These are phyloP conservation scores for Eupithecia dodoneata DNA, from an alignment of 2,888 invertebrate genomes.

Conservation along the genomic window DNA sequence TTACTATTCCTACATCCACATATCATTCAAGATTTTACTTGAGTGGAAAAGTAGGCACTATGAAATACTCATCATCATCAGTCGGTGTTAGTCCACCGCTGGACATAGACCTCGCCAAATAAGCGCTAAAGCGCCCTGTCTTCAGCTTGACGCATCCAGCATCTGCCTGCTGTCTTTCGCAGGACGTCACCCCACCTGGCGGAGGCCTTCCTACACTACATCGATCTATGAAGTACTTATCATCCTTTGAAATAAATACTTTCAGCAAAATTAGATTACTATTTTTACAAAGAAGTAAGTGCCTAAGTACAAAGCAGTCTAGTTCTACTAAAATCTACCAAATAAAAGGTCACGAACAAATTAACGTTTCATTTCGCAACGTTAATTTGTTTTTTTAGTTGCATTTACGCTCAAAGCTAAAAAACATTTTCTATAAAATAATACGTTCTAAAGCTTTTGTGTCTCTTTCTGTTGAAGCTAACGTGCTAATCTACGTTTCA, in stretches of 20 bases:
- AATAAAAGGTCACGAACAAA: constrained; percentile 6
- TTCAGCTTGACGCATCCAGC: no score
- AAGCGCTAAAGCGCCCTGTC: no score
- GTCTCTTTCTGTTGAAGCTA: constrained; percentile 33
- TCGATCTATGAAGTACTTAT: no score
- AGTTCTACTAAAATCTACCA: constrained; percentile 4
- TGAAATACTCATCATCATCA: neutral
- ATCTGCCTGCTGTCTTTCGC: no score
- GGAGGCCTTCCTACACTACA: no score
- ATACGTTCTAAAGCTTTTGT: constrained; percentile 14
- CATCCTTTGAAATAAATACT: no score
- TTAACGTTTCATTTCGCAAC: constrained; percentile 9
- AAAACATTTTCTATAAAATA: constrained; percentile 8
- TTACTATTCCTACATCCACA: no score
- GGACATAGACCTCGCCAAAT: no score
- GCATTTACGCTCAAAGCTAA: constrained; percentile 4
- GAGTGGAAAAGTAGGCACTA: neutral
- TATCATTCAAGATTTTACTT: no score
- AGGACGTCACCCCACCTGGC: no score
- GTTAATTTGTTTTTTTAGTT: no score
- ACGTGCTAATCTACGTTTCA: constrained; percentile 14
- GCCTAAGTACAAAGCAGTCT: neutral
- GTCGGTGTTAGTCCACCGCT: no score
- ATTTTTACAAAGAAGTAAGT: neutral
- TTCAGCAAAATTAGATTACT: neutral